A percentile compares a stretch with the other conserved stretches of the same genome.
Evolutionary conservation across 53 echinoderm and acorn worm species (phyloP).

Genomic region (Actinopyga echinites): DNA sequence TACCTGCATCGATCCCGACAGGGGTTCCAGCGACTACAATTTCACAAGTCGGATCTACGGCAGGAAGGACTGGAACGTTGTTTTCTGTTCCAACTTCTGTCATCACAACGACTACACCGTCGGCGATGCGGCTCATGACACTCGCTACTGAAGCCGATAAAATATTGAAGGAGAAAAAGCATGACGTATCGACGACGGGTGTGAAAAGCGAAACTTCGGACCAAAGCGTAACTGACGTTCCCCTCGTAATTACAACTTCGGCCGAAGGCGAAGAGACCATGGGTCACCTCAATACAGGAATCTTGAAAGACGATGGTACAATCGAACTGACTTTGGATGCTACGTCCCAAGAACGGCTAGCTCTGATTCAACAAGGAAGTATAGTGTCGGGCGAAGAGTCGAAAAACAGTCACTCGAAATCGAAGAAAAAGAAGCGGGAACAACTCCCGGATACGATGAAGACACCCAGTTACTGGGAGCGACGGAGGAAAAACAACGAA

Average conservation of each 20-base stretch:
- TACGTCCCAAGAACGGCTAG: constrained; percentile 4
- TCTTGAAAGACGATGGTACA: constrained; percentile 31
- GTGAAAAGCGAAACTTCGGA: constrained; percentile 3
- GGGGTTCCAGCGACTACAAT: constrained; percentile 30
- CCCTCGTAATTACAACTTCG: not conserved
- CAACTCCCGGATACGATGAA: constrained; percentile 71
- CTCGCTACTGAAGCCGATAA: constrained; percentile 94
- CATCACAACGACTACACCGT: constrained; percentile 27
- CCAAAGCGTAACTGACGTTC: not conserved
- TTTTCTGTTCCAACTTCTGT: constrained; percentile 32
- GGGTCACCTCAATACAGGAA: constrained; percentile 3
- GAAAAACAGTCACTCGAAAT: constrained; percentile 38
- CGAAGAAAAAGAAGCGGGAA: constrained; percentile 63
- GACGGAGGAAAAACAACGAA: constrained; percentile 95
- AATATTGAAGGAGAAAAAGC: constrained; percentile 64
- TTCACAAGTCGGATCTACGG: constrained; percentile 35
- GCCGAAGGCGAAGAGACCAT: not conserved
- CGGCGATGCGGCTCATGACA: constrained; percentile 82
- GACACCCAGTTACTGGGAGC: constrained; percentile 89
- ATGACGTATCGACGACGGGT: constrained; percentile 25
- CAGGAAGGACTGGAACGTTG: constrained; percentile 1
- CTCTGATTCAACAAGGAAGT: constrained; percentile 17
- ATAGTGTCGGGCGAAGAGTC: constrained; percentile 42
- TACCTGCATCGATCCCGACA: constrained; percentile 48
- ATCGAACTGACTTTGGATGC: constrained; percentile 39